Base-by-base conservation (phyloP, 1,140 invertebrate genomes). In the Rhopalosiphum maidis region DNA sequence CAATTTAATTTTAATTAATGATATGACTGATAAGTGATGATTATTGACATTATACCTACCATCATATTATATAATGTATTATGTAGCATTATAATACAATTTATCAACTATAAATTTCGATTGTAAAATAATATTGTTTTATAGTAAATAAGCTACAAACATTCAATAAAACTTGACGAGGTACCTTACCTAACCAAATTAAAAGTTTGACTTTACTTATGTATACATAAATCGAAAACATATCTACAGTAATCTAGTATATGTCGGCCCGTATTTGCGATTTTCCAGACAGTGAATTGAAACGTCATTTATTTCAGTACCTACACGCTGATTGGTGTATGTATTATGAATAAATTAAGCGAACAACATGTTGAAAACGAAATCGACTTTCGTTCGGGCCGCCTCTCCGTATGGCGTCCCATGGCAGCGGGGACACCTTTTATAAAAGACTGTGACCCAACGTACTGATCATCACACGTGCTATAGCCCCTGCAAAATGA, bases 311-410 rank as follows among this genome's bases (percentile, higher is more conserved):
- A 77, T n/a, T 68, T n/a, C 41, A 37, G 9, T 37, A 30, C 86
- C 18, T 51, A 22, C n/a, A 89, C 35, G 48, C 51, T 37, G 51
- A 55, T 89, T 23, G 48, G 51, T 11, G 51, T 89, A 37, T 41
- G 7, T 46, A 8, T 68, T 41, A 41, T n/a, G 55, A 90, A 68
- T 68, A 43, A 41, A 68, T 90, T 60, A 68, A 22, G 30, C 21
- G 9, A 6, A 68, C 54, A 9, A 51, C 91, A 21, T 25, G 35
- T 85, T 41, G 91, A 86, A 93, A 93, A 93, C 91, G 91, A 93
- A 93, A 93, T 93, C 91, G 91, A 93, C 91, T 93, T 93, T 93
- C 91, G 82, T 86, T 85, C 30, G 82, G 82, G 91, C 82, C 82
- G 48, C 48, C 77, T 93, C 91, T 86, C 82, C 35, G 82, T 86